A percentile compares a stretch with the other conserved stretches of the same genome.
phyloP scores from a whole-genome alignment of 1,140 invertebrate genomes.

The Prorops nasuta region DNA sequence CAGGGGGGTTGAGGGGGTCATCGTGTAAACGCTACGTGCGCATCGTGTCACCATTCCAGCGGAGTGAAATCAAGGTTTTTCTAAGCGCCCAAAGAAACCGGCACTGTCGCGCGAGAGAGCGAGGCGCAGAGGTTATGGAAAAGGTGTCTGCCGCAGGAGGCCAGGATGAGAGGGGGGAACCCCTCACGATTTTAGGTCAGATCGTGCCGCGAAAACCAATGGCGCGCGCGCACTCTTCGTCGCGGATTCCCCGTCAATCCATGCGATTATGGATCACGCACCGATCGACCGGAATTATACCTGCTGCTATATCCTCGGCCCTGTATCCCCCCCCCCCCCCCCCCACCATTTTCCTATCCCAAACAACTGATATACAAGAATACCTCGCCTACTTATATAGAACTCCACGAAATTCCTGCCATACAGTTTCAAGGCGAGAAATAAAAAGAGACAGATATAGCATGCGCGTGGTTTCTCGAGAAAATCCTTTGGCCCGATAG shows the following conservation, averaged over 20 bases:
- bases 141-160: background rate
- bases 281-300: background rate
- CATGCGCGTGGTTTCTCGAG: background rate
- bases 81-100: constrained; percentile 31
- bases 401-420: too few relatives aligned
- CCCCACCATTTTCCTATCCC: too few relatives aligned
- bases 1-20: too few relatives aligned
- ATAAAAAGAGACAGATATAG: background rate
- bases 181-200: constrained; percentile 49
- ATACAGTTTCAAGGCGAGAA: too few relatives aligned
- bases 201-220: constrained; percentile 54
- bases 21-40: constrained; percentile 27
- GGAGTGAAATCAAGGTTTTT: constrained; percentile 52
- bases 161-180: constrained; percentile 11
- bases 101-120: constrained; percentile 15
- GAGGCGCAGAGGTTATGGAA: constrained; percentile 10
- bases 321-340: too few relatives aligned
- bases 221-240: constrained; percentile 9
- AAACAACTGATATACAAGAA: too few relatives aligned
- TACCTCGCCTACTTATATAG: too few relatives aligned
- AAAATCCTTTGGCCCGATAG: background rate
- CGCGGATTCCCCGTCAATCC: too few relatives aligned
- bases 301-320: too few relatives aligned
- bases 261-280: too few relatives aligned
- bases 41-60: constrained; percentile 47